Base-by-base conservation (phyloP, 2,888 invertebrate genomes). In the Pyrocoelia pectoralis region DNA sequence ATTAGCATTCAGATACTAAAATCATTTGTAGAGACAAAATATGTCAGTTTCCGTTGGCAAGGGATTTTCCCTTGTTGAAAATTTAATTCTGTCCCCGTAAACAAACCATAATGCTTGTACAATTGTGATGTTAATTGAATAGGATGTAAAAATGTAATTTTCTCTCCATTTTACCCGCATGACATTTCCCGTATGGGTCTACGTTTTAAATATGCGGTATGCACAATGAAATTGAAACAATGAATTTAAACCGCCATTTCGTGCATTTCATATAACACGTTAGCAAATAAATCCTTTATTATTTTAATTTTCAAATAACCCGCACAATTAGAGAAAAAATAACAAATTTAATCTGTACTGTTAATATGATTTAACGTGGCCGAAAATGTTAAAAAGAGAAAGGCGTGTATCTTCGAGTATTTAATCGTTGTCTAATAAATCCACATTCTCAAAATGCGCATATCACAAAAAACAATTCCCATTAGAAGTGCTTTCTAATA, bases 121-220 rank as follows among this genome's bases (percentile, higher is more conserved):
- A 68, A 65, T 65, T 65, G 60, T 66, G 68, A 66, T 67, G 68
- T 56, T 69, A 69, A 70, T 69, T 68, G 68, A 69, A 68, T 66
- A 55, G 56, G 65, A 64, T 62, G 66, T 66, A 69, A 70, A 70
- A 70, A 68, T 68, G 64, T 68, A 68, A 70, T 70, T 68, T 70
- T 56, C 53, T 48, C 56, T 60, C 50, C 59, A 40, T 57, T 67
- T 58, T 55, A 57, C 56, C 64, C 60, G 49, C 43, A 51, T 64
- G 57, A 53, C 53, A 64, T 59, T 67, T 67, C 50, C 64, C 62
- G 40, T 56, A 62, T 64, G 61, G 51, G 56, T 56, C 38, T 29
- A 4, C 24, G 29, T 38, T 52, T 52, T 52, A 52, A 46, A 46
- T 46, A 18, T 46, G 46, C 17, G 46, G 46, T 46, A 46, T 17